These are phyloP conservation scores for Hesperia comma DNA, from an alignment of 2,888 invertebrate genomes.

Conservation along the genomic window DNA sequence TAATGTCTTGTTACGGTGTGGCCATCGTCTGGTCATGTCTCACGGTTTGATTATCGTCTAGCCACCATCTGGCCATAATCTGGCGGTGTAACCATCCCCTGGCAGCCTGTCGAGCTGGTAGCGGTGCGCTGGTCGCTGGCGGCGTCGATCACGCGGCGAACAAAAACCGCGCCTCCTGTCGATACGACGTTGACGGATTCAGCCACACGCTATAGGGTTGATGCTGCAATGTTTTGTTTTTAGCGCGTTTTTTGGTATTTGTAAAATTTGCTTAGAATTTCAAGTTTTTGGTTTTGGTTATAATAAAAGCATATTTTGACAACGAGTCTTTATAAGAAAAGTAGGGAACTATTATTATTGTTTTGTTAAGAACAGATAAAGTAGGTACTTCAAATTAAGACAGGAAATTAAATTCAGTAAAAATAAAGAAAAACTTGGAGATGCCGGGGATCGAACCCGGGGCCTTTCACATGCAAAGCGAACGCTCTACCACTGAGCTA, in stretches of 20 bases:
- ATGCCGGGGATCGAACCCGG: constrained; percentile 99
- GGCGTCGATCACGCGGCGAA: constrained; percentile 48
- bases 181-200: constrained; percentile 82
- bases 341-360: no score
- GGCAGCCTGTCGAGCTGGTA: neutral
- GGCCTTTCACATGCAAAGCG: constrained; percentile 99
- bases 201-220: constrained; percentile 59
- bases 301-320: no score
- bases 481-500: constrained; percentile 99
- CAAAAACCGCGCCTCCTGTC: constrained; percentile 70
- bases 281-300: no score
- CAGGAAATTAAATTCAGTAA: neutral
- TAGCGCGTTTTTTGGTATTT: no score
- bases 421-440: constrained; percentile 78
- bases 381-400: no score
- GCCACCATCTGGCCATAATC: neutral
- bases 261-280: no score
- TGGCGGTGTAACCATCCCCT: no score
- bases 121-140: neutral
- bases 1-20: no score
- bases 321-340: no score
- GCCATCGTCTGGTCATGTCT: neutral
- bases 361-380: no score
- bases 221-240: constrained; percentile 11
- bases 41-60: no score